Evolutionary conservation across 2,113 vertebrate species (phyloP).

Genomic region (Otus sunia): DNA sequence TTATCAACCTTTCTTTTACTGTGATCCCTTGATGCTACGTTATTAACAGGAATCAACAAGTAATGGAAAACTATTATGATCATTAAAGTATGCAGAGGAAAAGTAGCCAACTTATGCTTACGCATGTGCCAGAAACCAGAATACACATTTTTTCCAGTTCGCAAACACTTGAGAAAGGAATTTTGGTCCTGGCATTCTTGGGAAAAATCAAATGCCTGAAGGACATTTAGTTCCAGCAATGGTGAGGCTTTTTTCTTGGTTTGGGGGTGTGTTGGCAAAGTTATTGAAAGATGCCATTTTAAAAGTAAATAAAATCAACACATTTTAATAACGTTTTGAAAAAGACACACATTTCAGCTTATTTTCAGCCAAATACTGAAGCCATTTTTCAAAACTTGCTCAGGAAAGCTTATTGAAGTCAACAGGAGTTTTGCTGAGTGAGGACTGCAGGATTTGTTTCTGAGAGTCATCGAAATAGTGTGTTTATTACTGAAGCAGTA

Average conservation of each 20-base stretch:
- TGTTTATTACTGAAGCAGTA: constrained; percentile 61
- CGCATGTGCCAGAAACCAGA: constrained; percentile 47
- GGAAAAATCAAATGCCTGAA: constrained; percentile 17
- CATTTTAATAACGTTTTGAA: not conserved
- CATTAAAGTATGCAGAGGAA: constrained; percentile 35
- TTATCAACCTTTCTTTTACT: not conserved
- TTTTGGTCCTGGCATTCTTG: constrained; percentile 17
- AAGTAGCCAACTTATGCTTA: constrained; percentile 2
- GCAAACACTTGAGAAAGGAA: constrained; percentile 42
- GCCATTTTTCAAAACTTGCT: not conserved
- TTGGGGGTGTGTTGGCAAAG: not conserved
- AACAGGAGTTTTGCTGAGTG: constrained; percentile 6
- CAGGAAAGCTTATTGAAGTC: not conserved
- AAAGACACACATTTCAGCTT: not conserved
- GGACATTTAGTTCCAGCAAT: constrained; percentile 13
- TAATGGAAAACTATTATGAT: constrained; percentile 45
- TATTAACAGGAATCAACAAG: constrained; percentile 48
- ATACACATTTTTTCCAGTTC: constrained; percentile 57
- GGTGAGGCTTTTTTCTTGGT: not conserved
- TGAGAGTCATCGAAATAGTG: constrained; percentile 41
- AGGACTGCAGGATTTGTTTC: constrained; percentile 1
- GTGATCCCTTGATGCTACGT: not conserved
- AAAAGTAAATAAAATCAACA: constrained; percentile 15
- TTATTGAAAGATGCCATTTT: not conserved
- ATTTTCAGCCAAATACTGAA: not conserved